A percentile compares a stretch with the other conserved stretches of the same genome.
Evolutionary conservation across 2,797 vertebrate genomes (phyloP).

Genomic region (Paramormyrops hopkinsi): DNA sequence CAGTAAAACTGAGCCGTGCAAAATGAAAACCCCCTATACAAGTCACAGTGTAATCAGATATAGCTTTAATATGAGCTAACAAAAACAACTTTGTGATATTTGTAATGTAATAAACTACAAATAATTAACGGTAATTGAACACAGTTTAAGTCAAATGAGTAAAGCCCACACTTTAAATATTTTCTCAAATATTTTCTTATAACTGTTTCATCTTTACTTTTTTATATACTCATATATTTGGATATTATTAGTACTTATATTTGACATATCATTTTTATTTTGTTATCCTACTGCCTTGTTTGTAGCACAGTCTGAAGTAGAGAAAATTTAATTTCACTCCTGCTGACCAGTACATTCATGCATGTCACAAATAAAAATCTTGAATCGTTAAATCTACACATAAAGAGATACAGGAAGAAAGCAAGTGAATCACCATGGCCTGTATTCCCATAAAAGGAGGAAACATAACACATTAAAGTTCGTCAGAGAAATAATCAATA

Average conservation of each 20-base stretch:
- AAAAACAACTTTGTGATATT: background rate
- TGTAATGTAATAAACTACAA: background rate
- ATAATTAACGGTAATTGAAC: background rate
- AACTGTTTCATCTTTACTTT: background rate
- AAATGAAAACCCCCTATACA: background rate
- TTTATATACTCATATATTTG: background rate
- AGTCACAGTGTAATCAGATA: background rate
- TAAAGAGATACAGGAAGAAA: background rate
- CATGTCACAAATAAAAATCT: background rate
- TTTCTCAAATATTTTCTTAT: background rate
- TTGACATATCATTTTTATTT: background rate
- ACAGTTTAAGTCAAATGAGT: background rate
- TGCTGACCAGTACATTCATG: background rate
- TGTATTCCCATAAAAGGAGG: background rate
- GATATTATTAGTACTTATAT: background rate
- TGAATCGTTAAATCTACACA: background rate
- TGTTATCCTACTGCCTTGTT: background rate
- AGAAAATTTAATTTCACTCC: background rate
- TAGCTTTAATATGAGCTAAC: background rate
- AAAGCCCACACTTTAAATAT: background rate
- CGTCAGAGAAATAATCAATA: background rate
- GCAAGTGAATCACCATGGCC: background rate
- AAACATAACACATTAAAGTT: background rate
- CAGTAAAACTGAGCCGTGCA: background rate
- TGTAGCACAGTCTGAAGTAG: background rate